Percentiles rank a stretch among this genome's conserved stretches.
Conservation (phyloP, 1,140 invertebrate species). For the Cylas formicarius region DNA sequence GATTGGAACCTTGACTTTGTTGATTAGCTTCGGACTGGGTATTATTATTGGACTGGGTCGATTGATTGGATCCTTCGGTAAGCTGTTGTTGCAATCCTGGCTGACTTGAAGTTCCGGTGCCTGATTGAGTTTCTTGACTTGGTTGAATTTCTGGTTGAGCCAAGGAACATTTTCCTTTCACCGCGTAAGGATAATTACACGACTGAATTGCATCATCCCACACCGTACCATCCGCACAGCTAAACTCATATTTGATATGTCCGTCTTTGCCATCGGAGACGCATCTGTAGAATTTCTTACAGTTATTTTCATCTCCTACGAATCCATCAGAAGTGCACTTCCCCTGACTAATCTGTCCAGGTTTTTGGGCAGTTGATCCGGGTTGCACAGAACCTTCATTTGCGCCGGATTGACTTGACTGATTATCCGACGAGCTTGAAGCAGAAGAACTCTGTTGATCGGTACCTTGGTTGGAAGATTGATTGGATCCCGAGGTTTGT, state of each 20-base stretch:
- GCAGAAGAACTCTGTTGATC: slow-evolving; percentile 36
- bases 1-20: slow-evolving; percentile 2
- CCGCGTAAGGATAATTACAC: slow-evolving; percentile 54
- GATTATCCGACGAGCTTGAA: neutral
- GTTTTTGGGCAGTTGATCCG: no score
- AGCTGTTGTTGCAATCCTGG: slow-evolving; percentile 8
- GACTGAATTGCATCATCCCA: slow-evolving; percentile 49
- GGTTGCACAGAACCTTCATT: no score
- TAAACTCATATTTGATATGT: slow-evolving; percentile 52
- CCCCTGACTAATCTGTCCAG: slow-evolving; percentile 7
- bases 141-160: slow-evolving; percentile 8
- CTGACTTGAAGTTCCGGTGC: slow-evolving; percentile 2
- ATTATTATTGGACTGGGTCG: neutral
- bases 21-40: slow-evolving; percentile 1
- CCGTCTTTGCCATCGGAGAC: slow-evolving; percentile 48
- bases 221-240: slow-evolving; percentile 57
- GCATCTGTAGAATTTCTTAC: slow-evolving; percentile 64
- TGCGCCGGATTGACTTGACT: no score
- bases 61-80: neutral
- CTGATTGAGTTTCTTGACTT: no score
- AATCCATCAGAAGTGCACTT: slow-evolving; percentile 34
- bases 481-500: neutral
- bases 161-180: slow-evolving; percentile 22
- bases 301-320: slow-evolving; percentile 48
- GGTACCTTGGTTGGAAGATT: neutral